Conservation (phyloP, 1,140 invertebrate species). For the Choristoneura fumiferana region DNA sequence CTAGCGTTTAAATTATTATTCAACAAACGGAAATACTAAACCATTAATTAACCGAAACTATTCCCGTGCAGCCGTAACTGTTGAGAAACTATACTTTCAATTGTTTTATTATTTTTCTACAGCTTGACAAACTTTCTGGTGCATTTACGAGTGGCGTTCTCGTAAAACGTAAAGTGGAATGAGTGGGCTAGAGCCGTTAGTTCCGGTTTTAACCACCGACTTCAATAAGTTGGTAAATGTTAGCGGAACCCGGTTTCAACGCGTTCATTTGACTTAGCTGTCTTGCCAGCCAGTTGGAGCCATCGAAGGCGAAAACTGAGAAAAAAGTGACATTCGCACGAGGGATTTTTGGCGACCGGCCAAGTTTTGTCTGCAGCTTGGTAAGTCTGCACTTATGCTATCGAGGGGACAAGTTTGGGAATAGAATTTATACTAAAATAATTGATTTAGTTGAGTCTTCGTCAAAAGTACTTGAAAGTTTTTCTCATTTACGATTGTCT, state of each 20-base stretch:
- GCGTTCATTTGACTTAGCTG: background rate
- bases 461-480: too few relatives aligned
- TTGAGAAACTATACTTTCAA: background rate
- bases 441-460: too few relatives aligned
- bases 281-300: background rate
- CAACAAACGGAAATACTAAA: background rate
- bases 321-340: conserved; percentile 57
- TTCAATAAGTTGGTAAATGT: too few relatives aligned
- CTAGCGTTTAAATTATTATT: background rate
- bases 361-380: conserved; percentile 42
- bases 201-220: too few relatives aligned
- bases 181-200: too few relatives aligned
- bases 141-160: too few relatives aligned
- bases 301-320: conserved; percentile 43
- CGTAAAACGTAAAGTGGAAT: too few relatives aligned
- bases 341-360: conserved; percentile 48
- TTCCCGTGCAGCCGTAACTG: background rate
- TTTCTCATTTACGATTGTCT: too few relatives aligned
- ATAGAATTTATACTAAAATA: too few relatives aligned
- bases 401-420: conserved; percentile 21
- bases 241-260: background rate
- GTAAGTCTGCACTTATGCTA: conserved; percentile 31
- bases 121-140: too few relatives aligned
- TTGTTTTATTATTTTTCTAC: background rate
- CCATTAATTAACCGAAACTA: background rate